Percentiles rank a stretch among this genome's conserved stretches.
Evolutionary conservation across 1,140 invertebrate species (phyloP).

Genomic region (Bombus ignitus): DNA sequence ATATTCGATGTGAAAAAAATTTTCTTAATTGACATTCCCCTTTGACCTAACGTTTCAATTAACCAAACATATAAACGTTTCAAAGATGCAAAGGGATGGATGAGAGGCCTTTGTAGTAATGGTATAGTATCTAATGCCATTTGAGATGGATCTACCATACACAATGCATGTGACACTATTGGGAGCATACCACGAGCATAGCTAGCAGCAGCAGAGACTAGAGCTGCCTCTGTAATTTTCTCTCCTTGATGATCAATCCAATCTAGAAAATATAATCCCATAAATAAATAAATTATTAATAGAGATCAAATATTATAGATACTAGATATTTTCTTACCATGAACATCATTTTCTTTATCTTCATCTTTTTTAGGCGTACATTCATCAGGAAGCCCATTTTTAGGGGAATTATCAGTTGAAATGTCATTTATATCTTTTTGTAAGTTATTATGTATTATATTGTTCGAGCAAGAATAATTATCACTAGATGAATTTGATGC

Average conservation of each 20-base stretch:
- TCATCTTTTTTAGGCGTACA: constrained; percentile 56
- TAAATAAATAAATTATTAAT: background rate
- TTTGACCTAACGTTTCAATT: constrained; percentile 85
- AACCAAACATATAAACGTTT: constrained; percentile 87
- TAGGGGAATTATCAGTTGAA: constrained; percentile 66
- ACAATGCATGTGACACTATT: constrained; percentile 88
- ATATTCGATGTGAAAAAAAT: constrained; percentile 84
- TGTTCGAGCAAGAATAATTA: constrained; percentile 52
- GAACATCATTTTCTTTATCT: constrained; percentile 60
- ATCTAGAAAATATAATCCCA: constrained; percentile 57
- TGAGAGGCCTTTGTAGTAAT: constrained; percentile 86
- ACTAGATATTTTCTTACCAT: constrained; percentile 62
- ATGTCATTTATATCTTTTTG: constrained; percentile 70
- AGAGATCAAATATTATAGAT: background rate
- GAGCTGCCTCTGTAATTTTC: constrained; percentile 90
- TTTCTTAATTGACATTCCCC: constrained; percentile 81
- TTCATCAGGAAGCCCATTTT: constrained; percentile 72
- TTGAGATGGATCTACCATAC: constrained; percentile 86
- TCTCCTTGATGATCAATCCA: constrained; percentile 84
- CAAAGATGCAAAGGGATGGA: constrained; percentile 88
- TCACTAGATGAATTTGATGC: constrained; percentile 71
- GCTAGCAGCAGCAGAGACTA: constrained; percentile 91
- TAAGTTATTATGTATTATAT: constrained; percentile 47
- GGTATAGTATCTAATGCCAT: constrained; percentile 87
- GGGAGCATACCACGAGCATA: constrained; percentile 91